Evolutionary conservation across 2,888 invertebrate genomes (phyloP).

Genomic region (Diplazon laetatorius): DNA sequence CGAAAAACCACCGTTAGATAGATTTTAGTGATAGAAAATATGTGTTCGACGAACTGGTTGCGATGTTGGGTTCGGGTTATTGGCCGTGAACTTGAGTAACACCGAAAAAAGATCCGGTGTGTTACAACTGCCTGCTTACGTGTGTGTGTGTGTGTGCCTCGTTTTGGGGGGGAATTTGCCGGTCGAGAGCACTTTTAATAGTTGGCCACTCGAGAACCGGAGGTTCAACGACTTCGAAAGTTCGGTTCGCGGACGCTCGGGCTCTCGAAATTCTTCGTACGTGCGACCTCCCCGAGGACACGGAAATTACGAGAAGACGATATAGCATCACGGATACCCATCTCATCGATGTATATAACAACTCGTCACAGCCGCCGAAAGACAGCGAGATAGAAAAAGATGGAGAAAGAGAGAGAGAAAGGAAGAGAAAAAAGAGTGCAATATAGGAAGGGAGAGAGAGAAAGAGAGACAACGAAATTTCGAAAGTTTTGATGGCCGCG

Average conservation of each 20-base stretch:
- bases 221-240: slow-evolving; percentile 79
- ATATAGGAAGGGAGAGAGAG: neutral
- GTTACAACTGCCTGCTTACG: slow-evolving; percentile 45
- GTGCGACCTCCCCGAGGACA: slow-evolving; percentile 57
- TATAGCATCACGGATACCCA: slow-evolving; percentile 44
- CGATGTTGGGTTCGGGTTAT: slow-evolving; percentile 6
- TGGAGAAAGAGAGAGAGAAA: slow-evolving; percentile 10
- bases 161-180: slow-evolving; percentile 56
- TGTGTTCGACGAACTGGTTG: neutral
- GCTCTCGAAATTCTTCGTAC: slow-evolving; percentile 74
- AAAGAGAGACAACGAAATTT: slow-evolving; percentile 57
- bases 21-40: neutral
- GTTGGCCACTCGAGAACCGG: slow-evolving; percentile 60
- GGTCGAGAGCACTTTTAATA: slow-evolving; percentile 46
- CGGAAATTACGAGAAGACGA: slow-evolving; percentile 71
- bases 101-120: slow-evolving; percentile 27
- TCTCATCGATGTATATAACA: slow-evolving; percentile 58
- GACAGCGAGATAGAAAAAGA: slow-evolving; percentile 7
- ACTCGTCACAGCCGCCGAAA: slow-evolving; percentile 15
- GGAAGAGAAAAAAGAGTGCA: slow-evolving; percentile 25
- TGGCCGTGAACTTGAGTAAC: slow-evolving; percentile 76
- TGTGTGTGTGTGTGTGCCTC: slow-evolving; percentile 10
- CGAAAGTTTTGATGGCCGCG: slow-evolving; percentile 63
- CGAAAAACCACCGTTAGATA: neutral
- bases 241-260: slow-evolving; percentile 70